These are phyloP conservation scores for Ophiodon elongatus DNA, from an alignment of 2,113 vertebrate genomes.

Conservation along the genomic window DNA sequence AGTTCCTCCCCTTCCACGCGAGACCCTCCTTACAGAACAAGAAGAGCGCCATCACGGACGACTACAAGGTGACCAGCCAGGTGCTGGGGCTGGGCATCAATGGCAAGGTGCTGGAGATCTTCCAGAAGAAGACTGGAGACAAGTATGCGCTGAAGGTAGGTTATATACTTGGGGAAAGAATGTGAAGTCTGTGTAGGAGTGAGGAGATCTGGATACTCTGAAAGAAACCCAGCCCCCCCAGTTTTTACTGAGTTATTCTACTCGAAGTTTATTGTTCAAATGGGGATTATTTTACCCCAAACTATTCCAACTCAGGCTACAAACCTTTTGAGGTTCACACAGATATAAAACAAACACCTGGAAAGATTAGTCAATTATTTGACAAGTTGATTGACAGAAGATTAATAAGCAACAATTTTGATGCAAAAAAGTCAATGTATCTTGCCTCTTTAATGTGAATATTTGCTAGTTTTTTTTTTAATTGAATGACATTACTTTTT, in stretches of 20 bases:
- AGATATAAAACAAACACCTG: background rate
- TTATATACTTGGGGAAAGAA: background rate
- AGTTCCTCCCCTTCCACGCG: slow-evolving; percentile 83
- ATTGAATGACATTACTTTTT: background rate
- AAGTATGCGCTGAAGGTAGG: slow-evolving; percentile 95
- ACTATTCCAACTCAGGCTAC: background rate
- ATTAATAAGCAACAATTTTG: background rate
- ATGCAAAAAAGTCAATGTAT: background rate
- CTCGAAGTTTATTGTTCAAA: background rate
- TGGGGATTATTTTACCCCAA: background rate
- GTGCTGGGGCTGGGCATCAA: slow-evolving; percentile 96
- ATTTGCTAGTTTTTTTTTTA: background rate
- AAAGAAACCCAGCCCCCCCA: background rate
- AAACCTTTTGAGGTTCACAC: background rate
- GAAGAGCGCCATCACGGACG: slow-evolving; percentile 95
- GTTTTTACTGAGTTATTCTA: background rate
- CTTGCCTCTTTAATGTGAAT: background rate
- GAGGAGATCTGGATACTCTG: background rate
- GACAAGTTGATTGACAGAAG: background rate
- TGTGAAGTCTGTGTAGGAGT: background rate
- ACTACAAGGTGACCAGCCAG: slow-evolving; percentile 96
- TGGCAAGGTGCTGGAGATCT: slow-evolving; percentile 94
- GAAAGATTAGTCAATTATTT: too few species aligned
- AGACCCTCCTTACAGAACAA: slow-evolving; percentile 89
- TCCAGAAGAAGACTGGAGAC: slow-evolving; percentile 90